phyloP scores from a whole-genome alignment of 1,140 invertebrate species.

The Coelopa frigida region DNA sequence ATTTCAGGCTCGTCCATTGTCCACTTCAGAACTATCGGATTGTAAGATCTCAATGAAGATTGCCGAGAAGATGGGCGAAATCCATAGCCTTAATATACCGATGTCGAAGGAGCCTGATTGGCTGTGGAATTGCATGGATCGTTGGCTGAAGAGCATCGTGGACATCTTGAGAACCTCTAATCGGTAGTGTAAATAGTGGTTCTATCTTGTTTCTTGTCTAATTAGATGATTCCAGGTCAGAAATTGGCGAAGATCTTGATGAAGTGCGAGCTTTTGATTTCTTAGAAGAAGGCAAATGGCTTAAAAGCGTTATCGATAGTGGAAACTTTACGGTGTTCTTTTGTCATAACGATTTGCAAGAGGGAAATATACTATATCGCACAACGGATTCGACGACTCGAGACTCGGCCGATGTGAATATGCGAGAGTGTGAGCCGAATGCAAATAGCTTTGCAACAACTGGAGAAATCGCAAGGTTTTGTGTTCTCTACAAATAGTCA shows the following conservation, averaged over 20 bases:
- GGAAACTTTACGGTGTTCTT: constrained; percentile 84
- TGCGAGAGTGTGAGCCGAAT: no score
- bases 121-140: constrained; percentile 82
- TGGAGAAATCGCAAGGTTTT: no score
- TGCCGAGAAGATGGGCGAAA: constrained; percentile 83
- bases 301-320: constrained; percentile 52
- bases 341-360: constrained; percentile 96
- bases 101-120: constrained; percentile 89
- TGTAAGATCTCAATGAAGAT: constrained; percentile 71
- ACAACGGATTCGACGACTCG: no score
- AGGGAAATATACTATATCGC: constrained; percentile 58
- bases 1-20: constrained; percentile 68
- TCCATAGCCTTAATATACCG: constrained; percentile 87
- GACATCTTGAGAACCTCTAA: constrained; percentile 21
- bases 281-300: constrained; percentile 56
- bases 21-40: constrained; percentile 70
- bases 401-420: constrained; percentile 18
- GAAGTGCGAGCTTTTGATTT: constrained; percentile 49
- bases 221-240: no score
- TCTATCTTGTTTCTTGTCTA: no score
- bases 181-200: constrained; percentile 5
- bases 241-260: not conserved
- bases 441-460: no score
- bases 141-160: constrained; percentile 57
- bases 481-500: no score